Evolutionary conservation across 2,113 vertebrate genomes (phyloP).

Genomic region (Patagioenas fasciata): DNA sequence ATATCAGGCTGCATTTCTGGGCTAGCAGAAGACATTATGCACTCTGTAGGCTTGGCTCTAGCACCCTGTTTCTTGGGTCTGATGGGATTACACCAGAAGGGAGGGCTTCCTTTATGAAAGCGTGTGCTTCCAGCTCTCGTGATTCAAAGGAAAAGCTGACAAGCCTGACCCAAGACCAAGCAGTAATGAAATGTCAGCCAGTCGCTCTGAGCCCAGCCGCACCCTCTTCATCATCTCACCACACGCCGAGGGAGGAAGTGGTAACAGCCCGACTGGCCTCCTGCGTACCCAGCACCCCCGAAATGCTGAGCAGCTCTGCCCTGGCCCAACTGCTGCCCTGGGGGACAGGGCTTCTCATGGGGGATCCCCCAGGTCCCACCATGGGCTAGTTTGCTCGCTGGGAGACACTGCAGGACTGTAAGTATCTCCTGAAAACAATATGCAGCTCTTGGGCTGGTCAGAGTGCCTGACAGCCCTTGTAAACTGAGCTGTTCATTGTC

Average conservation of each 20-base stretch:
- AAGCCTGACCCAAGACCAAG: background rate
- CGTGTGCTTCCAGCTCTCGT: fast-evolving
- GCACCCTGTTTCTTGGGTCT: background rate
- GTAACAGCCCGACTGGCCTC: background rate
- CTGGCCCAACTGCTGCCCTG: fast-evolving
- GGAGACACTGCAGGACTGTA: fast-evolving
- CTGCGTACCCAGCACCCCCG: fast-evolving
- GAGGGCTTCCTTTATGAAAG: background rate
- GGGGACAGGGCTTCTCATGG: fast-evolving
- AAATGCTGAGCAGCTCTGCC: background rate
- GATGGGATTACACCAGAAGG: background rate
- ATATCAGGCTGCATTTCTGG: background rate
- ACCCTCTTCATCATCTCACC: background rate
- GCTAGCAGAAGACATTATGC: background rate
- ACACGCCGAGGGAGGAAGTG: background rate
- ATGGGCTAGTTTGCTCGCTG: fast-evolving
- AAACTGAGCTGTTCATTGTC: background rate
- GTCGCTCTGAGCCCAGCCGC: background rate
- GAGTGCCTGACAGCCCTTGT: background rate
- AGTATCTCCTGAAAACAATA: background rate
- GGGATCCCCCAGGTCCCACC: fast-evolving
- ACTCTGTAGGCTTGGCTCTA: background rate
- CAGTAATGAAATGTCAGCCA: background rate
- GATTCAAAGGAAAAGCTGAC: background rate
- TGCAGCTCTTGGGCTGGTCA: background rate